Percentiles rank a stretch among this genome's conserved stretches.
phyloP scores from a whole-genome alignment of 2,888 invertebrate genomes.

The Eristalis arbustorum region DNA sequence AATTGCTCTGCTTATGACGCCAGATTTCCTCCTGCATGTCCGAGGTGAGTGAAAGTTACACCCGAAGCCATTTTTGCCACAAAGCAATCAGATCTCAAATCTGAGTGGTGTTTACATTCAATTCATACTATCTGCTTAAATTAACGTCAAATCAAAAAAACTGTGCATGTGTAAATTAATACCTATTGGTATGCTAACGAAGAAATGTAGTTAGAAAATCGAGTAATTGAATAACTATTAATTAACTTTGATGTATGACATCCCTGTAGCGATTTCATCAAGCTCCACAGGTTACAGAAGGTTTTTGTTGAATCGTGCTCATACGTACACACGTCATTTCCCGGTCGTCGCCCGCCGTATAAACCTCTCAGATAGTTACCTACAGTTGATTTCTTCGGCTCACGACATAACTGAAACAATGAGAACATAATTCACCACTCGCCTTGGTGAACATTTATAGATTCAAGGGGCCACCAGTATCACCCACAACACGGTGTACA shows the following conservation, averaged over 20 bases:
- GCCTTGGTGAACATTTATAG: constrained; percentile 12
- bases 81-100: background rate
- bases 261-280: background rate
- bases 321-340: background rate
- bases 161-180: background rate
- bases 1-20: background rate
- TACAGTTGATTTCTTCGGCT: constrained; percentile 14
- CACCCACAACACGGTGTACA: background rate
- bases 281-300: background rate
- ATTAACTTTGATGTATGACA: constrained; percentile 40
- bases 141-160: background rate
- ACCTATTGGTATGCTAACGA: background rate
- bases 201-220: background rate
- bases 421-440: constrained; percentile 59
- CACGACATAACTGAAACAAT: constrained; percentile 47
- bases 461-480: constrained; percentile 23
- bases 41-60: background rate
- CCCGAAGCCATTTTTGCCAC: background rate
- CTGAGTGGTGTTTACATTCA: too few relatives aligned
- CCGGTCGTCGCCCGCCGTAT: background rate
- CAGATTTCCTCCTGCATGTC: background rate
- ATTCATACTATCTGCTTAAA: too few relatives aligned
- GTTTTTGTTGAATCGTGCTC: background rate
- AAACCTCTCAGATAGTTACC: constrained; percentile 37
- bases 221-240: constrained; percentile 46